Evolutionary conservation across 1,140 invertebrate species (phyloP).

Genomic region (Drosophila elegans): DNA sequence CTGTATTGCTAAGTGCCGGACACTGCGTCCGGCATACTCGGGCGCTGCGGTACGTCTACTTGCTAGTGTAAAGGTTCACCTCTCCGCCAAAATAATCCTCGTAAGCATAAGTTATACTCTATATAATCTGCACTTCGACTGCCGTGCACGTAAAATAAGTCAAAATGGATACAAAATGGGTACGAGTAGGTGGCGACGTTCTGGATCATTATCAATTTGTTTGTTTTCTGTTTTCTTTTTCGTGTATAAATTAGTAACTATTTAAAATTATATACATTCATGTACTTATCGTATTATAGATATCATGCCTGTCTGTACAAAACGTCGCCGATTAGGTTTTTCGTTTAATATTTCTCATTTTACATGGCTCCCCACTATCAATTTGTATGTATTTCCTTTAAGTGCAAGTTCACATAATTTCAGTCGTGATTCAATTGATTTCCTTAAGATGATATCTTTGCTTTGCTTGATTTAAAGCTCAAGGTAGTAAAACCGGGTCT

Average conservation of each 20-base stretch:
- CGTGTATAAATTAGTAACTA: conserved; percentile 71
- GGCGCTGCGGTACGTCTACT: conserved; percentile 35
- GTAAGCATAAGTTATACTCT: conserved; percentile 60
- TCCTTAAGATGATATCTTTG: conserved; percentile 38
- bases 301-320: conserved; percentile 62
- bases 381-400: conserved; percentile 40
- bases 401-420: conserved; percentile 79
- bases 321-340: conserved; percentile 58
- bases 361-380: conserved; percentile 15
- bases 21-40: conserved; percentile 7
- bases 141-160: conserved; percentile 62
- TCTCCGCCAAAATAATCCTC: conserved; percentile 41
- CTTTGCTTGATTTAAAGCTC: conserved; percentile 60
- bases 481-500: conserved; percentile 61
- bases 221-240: conserved; percentile 17
- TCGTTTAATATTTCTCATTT: conserved; percentile 7
- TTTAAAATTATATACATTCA: conserved; percentile 76
- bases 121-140: conserved; percentile 44
- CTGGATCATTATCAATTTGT: conserved; percentile 47
- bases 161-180: conserved; percentile 78
- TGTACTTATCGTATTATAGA: conserved; percentile 51
- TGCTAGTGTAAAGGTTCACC: conserved; percentile 63
- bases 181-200: conserved; percentile 78
- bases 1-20: conserved; percentile 31
- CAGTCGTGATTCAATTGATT: conserved; percentile 76